These are phyloP conservation scores for Bhutanitis thaidina DNA, from an alignment of 2,888 invertebrate genomes.

Conservation along the genomic window DNA sequence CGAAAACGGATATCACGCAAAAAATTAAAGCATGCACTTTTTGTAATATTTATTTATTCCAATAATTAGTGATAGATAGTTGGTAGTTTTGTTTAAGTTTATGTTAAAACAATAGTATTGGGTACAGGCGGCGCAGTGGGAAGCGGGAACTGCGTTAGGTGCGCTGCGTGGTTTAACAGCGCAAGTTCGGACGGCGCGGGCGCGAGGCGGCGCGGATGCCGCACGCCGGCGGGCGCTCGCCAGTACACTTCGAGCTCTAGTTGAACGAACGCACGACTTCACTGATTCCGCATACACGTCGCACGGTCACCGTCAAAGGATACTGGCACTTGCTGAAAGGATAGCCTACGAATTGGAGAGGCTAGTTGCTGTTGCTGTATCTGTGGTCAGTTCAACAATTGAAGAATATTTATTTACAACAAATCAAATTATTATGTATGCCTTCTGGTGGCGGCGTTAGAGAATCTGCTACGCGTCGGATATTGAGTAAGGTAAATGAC, in stretches of 20 bases:
- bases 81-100: background rate
- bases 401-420: no score
- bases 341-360: constrained; percentile 95
- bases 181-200: constrained; percentile 90
- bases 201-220: constrained; percentile 84
- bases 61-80: constrained; percentile 1
- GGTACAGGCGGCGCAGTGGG: constrained; percentile 70
- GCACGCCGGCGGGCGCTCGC: constrained; percentile 88
- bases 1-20: no score
- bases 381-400: constrained; percentile 81
- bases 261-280: constrained; percentile 98
- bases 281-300: constrained; percentile 99
- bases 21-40: constrained; percentile 10
- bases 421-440: no score
- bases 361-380: constrained; percentile 91
- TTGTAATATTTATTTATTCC: constrained; percentile 10
- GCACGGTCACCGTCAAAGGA: constrained; percentile 97
- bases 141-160: constrained; percentile 86
- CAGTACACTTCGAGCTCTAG: constrained; percentile 91
- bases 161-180: constrained; percentile 92
- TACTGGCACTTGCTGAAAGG: constrained; percentile 92
- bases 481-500: no score
- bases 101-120: constrained; percentile 9
- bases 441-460: no score
- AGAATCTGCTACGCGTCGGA: no score